Base-by-base conservation (phyloP, 2,888 invertebrate genomes). In the Fissipunctia ypsillon region DNA sequence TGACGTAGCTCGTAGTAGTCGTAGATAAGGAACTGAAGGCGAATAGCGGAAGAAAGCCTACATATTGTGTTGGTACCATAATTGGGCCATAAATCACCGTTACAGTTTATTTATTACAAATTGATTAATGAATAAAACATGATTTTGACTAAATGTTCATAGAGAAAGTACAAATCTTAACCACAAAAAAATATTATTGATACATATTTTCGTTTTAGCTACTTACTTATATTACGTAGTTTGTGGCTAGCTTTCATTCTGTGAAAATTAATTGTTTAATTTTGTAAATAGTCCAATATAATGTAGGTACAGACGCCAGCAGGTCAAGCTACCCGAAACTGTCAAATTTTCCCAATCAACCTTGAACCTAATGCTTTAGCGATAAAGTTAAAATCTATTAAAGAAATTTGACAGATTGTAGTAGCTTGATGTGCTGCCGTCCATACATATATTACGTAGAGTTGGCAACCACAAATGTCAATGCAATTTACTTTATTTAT, bases 1-100 rank as follows among this genome's bases (percentile, higher is more conserved):
- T 65, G 38, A 59, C 25, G 41, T 77, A 31, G 41, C 61, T 76
- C n/a, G 43, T 54, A 31, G 77, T 45, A 60, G 19, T 38, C 41
- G 14, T 64, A 28, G 45, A 60, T 74, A 64, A 54, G 45, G 14
- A 52, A 45, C 25, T 60, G 9, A 45, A 69, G 16, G 3, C n/a
- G n/a, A 73, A 31, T n/a, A 54, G 16, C 25, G 19, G n/a, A 16
- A 28, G 28, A 25, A n/a, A n/a, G n/a, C 19, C 14, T 45, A 48
- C 10, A 57, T 31, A 48, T 12, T 16, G 16, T 69, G 5, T 19
- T 28, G 14, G 31, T 35, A 35, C n/a, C 35, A 69, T 52, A 57
- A 35, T 56, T 38, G 2, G 1, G 2, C 22, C 19, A 25, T 19
- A 35, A n/a, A 10, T 19, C 5, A 6, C 41, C 28, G 14, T 50